A percentile compares a stretch with the other conserved stretches of the same genome.
Evolutionary conservation across 2,113 vertebrate genomes (phyloP).

Genomic region (Charadrius vociferus): DNA sequence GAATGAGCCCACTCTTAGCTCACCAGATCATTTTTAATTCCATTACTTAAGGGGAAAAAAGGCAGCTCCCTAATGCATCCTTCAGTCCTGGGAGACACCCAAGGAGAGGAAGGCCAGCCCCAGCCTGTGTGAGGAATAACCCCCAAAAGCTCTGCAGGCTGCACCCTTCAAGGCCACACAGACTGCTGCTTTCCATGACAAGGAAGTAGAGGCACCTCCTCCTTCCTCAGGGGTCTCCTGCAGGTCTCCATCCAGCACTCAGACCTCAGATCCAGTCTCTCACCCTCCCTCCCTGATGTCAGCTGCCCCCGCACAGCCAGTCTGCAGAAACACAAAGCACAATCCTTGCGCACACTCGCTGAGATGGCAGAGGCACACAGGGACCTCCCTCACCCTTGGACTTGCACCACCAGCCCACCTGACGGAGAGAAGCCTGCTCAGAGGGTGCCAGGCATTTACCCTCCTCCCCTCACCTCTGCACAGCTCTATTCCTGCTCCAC

Average conservation of each 20-base stretch:
- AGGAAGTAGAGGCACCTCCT: neutral
- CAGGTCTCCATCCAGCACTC: neutral
- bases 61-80: neutral
- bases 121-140: neutral
- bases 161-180: neutral
- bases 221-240: neutral
- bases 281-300: neutral
- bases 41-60: neutral
- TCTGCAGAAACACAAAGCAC: neutral
- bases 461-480: neutral
- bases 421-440: neutral
- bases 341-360: fast-evolving
- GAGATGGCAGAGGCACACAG: neutral
- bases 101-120: neutral
- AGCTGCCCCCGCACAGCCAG: neutral
- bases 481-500: neutral
- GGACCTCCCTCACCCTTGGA: neutral
- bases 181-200: neutral
- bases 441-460: neutral
- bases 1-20: neutral
- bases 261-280: neutral
- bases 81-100: neutral
- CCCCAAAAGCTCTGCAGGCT: neutral
- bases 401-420: neutral
- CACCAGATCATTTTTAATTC: neutral